Evolutionary conservation across 2,113 vertebrate genomes (phyloP).

Genomic region (Carlito syrichta): DNA sequence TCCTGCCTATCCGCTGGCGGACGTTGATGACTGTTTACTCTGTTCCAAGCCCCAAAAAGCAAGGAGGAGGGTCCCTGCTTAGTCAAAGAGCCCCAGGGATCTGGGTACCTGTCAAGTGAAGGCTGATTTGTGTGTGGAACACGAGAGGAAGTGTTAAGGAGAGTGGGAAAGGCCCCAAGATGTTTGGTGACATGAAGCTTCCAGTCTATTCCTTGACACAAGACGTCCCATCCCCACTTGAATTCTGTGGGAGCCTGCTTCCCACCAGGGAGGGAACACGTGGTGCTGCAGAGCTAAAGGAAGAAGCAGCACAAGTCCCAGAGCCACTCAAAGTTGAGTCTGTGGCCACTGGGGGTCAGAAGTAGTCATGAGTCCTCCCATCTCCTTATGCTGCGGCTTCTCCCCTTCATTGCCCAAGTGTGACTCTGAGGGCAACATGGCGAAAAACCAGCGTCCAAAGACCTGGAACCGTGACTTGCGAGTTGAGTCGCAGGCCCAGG

Average conservation of each 20-base stretch:
- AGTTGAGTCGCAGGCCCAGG: not conserved
- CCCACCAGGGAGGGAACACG: not conserved
- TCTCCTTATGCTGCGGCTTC: accelerated
- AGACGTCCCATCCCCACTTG: too few relatives aligned
- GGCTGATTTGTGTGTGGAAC: not conserved
- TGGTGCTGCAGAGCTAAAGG: not conserved
- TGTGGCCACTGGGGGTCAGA: not conserved
- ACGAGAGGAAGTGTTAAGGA: not conserved
- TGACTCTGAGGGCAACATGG: not conserved
- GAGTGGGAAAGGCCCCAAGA: accelerated
- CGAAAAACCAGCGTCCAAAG: accelerated
- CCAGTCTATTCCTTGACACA: not conserved
- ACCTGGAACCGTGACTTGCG: not conserved
- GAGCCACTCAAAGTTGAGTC: not conserved
- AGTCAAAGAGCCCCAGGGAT: accelerated
- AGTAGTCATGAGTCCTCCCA: accelerated
- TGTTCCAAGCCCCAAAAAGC: not conserved
- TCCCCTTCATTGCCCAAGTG: not conserved
- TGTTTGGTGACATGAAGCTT: too few relatives aligned
- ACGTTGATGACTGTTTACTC: not conserved
- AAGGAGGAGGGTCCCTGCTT: accelerated
- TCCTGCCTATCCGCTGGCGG: not conserved
- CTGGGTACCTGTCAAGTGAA: not conserved
- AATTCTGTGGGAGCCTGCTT: too few relatives aligned
- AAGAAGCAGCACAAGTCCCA: not conserved